phyloP scores from a whole-genome alignment of 2,113 vertebrate species.

The Melanerpes aurifrons region DNA sequence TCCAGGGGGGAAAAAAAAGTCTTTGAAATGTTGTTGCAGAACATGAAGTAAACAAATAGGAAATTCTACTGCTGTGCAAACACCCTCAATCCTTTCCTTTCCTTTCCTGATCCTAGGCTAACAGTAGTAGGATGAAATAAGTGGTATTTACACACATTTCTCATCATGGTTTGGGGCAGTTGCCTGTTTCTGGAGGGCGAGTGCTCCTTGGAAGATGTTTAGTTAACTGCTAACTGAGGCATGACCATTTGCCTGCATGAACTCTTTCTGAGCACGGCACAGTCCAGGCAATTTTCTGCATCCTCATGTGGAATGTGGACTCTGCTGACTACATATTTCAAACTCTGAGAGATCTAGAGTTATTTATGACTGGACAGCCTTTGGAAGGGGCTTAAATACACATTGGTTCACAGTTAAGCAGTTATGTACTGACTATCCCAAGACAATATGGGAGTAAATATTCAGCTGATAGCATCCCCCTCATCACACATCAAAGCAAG shows the following conservation, averaged over 20 bases:
- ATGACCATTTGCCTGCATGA: neutral
- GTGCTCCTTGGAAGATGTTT: neutral
- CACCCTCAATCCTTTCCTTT: neutral
- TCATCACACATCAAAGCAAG: neutral
- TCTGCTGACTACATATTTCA: neutral
- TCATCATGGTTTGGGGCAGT: neutral
- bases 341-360: neutral
- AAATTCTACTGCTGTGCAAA: neutral
- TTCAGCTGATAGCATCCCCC: neutral
- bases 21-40: neutral
- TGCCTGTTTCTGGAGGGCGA: neutral
- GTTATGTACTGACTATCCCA: neutral
- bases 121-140: neutral
- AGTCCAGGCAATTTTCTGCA: neutral
- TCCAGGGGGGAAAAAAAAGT: neutral
- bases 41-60: neutral
- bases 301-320: neutral
- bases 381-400: neutral
- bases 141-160: neutral
- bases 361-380: neutral
- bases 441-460: neutral
- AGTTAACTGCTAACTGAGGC: neutral
- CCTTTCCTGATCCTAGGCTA: neutral
- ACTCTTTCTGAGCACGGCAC: fast-evolving
- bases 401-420: neutral